phyloP scores from a whole-genome alignment of 1,140 invertebrate genomes.

The Scaptomyza hsui region DNA sequence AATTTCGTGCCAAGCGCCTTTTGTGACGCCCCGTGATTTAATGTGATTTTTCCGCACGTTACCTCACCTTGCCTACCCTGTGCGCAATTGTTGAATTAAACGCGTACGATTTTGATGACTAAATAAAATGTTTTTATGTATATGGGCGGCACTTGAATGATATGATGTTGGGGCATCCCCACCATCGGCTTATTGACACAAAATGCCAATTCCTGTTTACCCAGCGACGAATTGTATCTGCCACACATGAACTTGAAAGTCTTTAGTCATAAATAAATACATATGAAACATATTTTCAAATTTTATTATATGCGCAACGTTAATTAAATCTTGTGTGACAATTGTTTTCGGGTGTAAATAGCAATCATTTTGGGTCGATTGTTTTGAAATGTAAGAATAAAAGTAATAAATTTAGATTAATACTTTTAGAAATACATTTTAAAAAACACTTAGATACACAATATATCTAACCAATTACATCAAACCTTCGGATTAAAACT shows the following conservation, averaged over 20 bases:
- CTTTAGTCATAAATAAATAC: slow-evolving; percentile 67
- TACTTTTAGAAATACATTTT: too few species aligned
- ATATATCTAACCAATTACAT: slow-evolving; percentile 3
- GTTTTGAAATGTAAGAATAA: neutral
- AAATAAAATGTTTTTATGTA: slow-evolving; percentile 71
- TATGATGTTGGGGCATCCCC: slow-evolving; percentile 3
- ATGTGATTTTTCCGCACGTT: slow-evolving; percentile 26
- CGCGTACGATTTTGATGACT: slow-evolving; percentile 72
- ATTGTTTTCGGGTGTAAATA: slow-evolving; percentile 11
- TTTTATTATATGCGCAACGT: slow-evolving; percentile 35
- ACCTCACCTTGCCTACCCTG: neutral
- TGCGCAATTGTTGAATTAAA: slow-evolving; percentile 53
- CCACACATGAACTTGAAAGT: slow-evolving; percentile 45
- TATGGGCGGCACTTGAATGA: slow-evolving; percentile 8
- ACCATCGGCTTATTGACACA: slow-evolving; percentile 54
- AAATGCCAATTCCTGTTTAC: slow-evolving; percentile 75
- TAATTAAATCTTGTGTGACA: slow-evolving; percentile 21
- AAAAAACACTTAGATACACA: too few species aligned
- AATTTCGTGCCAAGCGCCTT: slow-evolving; percentile 77
- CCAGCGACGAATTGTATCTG: slow-evolving; percentile 26
- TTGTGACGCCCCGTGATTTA: slow-evolving; percentile 69
- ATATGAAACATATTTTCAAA: slow-evolving; percentile 33
- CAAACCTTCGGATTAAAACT: neutral
- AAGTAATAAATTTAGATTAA: neutral
- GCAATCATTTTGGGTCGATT: neutral